phyloP scores from a whole-genome alignment of 2,113 vertebrate species.

The Copsychus sechellarum region DNA sequence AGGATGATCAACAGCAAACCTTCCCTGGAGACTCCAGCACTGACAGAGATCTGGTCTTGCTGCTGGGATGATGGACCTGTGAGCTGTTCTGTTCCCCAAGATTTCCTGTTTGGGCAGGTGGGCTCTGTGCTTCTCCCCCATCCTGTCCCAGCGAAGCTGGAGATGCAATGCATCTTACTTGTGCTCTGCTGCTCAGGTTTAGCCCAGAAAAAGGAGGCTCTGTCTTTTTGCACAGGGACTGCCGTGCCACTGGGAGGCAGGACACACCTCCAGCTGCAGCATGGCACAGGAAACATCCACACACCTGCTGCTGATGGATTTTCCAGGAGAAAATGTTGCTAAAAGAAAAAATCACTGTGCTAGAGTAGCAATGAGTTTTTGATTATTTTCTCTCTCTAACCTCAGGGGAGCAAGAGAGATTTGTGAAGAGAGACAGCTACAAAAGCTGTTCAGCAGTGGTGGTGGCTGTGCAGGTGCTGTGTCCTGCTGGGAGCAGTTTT shows the following conservation, averaged over 20 bases:
- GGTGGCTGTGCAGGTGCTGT: not conserved
- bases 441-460: not conserved
- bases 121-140: not conserved
- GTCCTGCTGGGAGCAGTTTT: not conserved
- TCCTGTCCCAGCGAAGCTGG: not conserved
- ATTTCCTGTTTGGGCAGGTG: not conserved
- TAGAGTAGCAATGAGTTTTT: not conserved
- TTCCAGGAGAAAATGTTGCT: not conserved
- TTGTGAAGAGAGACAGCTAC: not conserved
- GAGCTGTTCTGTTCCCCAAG: not conserved
- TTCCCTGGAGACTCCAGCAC: not conserved
- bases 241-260: not conserved
- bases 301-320: not conserved
- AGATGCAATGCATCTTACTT: accelerated
- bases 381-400: not conserved
- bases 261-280: not conserved
- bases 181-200: not conserved
- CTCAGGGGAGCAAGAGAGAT: not conserved
- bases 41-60: not conserved
- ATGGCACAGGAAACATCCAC: not conserved
- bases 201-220: not conserved
- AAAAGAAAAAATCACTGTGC: not conserved
- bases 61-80: not conserved
- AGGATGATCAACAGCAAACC: not conserved
- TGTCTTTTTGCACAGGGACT: not conserved